phyloP scores from a whole-genome alignment of 2,888 invertebrate genomes.

The Hermaeophaga mercurialis region DNA sequence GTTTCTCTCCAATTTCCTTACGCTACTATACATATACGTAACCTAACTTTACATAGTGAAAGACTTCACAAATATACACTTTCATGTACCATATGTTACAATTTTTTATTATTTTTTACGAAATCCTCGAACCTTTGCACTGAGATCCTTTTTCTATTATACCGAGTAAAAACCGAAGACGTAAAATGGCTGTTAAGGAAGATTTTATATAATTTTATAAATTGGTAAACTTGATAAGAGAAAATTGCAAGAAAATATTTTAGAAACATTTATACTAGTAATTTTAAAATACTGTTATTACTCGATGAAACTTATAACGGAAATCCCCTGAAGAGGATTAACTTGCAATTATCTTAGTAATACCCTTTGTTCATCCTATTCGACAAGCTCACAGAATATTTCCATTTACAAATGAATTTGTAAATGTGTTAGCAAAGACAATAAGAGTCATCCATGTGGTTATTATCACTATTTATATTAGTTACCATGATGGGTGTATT shows the following conservation, averaged over 20 bases:
- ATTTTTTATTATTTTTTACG: conserved; percentile 34
- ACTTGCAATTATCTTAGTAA: too few species aligned
- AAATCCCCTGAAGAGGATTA: too few species aligned
- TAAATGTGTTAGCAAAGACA: too few species aligned
- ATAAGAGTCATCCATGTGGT: too few species aligned
- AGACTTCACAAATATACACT: conserved; percentile 48
- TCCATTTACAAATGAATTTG: too few species aligned
- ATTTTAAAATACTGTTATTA: too few species aligned
- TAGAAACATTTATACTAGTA: too few species aligned
- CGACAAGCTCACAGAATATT: too few species aligned
- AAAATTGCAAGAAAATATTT: background rate
- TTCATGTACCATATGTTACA: conserved; percentile 41
- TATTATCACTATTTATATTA: too few species aligned
- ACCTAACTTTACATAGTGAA: conserved; percentile 53
- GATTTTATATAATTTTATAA: conserved; percentile 13
- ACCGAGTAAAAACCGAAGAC: conserved; percentile 32
- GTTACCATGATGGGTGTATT: too few species aligned
- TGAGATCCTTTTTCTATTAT: conserved; percentile 37
- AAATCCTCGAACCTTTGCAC: conserved; percentile 42
- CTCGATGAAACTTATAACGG: too few species aligned
- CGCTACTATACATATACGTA: conserved; percentile 53
- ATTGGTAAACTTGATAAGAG: background rate
- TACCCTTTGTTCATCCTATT: too few species aligned
- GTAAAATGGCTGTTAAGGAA: conserved; percentile 8
- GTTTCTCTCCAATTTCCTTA: conserved; percentile 40